These are phyloP conservation scores for Carposina sasakii DNA, from an alignment of 1,140 invertebrate genomes.

Conservation along the genomic window DNA sequence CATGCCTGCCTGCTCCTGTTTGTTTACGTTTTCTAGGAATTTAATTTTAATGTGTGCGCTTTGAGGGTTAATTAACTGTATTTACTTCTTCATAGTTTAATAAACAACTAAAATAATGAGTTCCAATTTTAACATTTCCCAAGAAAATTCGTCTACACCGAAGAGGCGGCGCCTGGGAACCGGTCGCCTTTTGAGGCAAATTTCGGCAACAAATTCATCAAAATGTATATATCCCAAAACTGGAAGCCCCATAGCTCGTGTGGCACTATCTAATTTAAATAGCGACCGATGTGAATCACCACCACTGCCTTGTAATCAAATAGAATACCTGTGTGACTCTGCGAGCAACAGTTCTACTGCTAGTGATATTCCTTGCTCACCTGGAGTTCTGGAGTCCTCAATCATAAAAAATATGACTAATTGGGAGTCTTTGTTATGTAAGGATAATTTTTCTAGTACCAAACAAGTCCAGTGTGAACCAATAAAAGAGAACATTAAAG, in stretches of 20 bases:
- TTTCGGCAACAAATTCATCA: constrained; percentile 13
- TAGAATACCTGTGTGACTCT: constrained; percentile 51
- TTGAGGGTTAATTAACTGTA: too few relatives aligned
- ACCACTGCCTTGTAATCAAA: constrained; percentile 57
- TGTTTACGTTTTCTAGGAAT: too few relatives aligned
- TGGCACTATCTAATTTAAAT: constrained; percentile 11
- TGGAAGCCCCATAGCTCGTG: constrained; percentile 27
- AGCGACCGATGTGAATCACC: constrained; percentile 45
- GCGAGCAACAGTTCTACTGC: constrained; percentile 29
- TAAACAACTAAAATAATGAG: too few relatives aligned
- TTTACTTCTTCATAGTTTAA: too few relatives aligned
- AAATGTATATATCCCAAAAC: constrained; percentile 18
- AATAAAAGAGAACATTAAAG: constrained; percentile 13
- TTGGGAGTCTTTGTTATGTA: constrained; percentile 38
- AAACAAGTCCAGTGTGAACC: constrained; percentile 9
- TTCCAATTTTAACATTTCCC: constrained; percentile 13
- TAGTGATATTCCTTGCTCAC: constrained; percentile 43
- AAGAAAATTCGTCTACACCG: constrained; percentile 40
- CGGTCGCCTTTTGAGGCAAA: constrained; percentile 23
- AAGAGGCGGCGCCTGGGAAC: constrained; percentile 45
- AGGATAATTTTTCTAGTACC: constrained; percentile 21
- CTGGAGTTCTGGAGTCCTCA: constrained; percentile 31
- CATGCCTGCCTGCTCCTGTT: too few relatives aligned
- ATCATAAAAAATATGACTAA: constrained; percentile 27
- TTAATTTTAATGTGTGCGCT: too few relatives aligned